Percentiles rank a stretch among this genome's conserved stretches.
phyloP scores from a whole-genome alignment of 2,797 vertebrate genomes.

The Oreochromis mossambicus region DNA sequence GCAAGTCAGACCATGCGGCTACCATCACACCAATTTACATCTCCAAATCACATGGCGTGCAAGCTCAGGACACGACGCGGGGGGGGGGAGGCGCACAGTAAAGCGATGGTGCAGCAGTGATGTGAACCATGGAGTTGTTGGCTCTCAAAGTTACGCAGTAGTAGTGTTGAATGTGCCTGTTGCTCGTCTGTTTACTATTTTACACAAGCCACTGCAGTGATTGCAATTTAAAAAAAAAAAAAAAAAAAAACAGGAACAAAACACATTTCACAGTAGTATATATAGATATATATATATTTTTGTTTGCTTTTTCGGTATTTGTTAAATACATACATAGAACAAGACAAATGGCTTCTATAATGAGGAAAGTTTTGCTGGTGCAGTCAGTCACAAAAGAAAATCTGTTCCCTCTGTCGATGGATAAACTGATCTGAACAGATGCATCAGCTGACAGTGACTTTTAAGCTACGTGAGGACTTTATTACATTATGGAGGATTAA shows the following conservation, averaged over 20 bases:
- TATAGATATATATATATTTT: constrained; percentile 24
- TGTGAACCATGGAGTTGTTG: neutral
- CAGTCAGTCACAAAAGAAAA: constrained; percentile 48
- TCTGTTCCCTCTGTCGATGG: constrained; percentile 24
- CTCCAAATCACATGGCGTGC: constrained; percentile 58
- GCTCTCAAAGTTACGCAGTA: constrained; percentile 19
- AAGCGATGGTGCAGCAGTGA: constrained; percentile 20
- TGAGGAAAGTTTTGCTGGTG: constrained; percentile 68
- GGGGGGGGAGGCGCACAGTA: constrained; percentile 17
- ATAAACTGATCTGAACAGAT: constrained; percentile 32
- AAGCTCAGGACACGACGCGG: constrained; percentile 36
- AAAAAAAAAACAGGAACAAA: constrained; percentile 59
- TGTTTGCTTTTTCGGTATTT: constrained; percentile 63
- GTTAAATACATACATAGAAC: constrained; percentile 75
- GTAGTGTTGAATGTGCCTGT: constrained; percentile 25
- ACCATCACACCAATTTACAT: constrained; percentile 61
- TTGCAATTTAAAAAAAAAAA: constrained; percentile 14
- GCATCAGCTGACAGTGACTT: constrained; percentile 52
- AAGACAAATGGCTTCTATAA: constrained; percentile 70
- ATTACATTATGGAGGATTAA: constrained; percentile 49
- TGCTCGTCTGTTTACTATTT: constrained; percentile 37
- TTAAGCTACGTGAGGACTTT: constrained; percentile 52
- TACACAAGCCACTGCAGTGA: constrained; percentile 37
- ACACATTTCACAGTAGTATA: constrained; percentile 79
- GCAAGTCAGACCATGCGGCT: constrained; percentile 57